Conservation (phyloP, 2,888 invertebrate genomes). For the Diarsia rubi region DNA sequence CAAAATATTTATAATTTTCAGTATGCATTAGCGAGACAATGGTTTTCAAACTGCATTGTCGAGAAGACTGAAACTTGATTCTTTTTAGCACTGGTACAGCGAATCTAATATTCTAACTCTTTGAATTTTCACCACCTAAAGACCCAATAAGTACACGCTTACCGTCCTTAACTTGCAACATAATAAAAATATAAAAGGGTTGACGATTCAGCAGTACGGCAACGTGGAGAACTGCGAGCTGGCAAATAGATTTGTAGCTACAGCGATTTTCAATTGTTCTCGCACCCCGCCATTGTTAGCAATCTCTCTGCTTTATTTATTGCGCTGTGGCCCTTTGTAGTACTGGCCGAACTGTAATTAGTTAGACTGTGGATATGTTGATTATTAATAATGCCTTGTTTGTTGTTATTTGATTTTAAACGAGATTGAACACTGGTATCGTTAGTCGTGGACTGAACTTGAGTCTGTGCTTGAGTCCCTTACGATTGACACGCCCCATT, state of each 20-base stretch:
- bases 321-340: constrained; percentile 58
- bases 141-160: not conserved
- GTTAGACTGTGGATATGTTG: constrained; percentile 32
- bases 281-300: constrained; percentile 58
- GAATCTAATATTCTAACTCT: not conserved
- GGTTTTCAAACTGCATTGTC: not conserved
- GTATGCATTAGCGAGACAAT: not conserved
- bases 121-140: not conserved
- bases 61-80: too few species aligned
- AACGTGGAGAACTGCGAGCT: constrained; percentile 62
- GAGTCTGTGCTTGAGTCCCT: too few species aligned
- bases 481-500: too few species aligned
- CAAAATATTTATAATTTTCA: not conserved
- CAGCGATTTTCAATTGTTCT: constrained; percentile 69
- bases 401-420: constrained; percentile 4
- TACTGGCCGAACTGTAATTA: constrained; percentile 53
- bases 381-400: constrained; percentile 18
- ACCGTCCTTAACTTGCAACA: constrained; percentile 22
- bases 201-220: constrained; percentile 51
- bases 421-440: not conserved
- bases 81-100: not conserved
- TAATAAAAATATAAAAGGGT: constrained; percentile 54
- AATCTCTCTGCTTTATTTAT: constrained; percentile 62
- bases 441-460: too few species aligned
- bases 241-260: constrained; percentile 68